These are phyloP conservation scores for Synanthedon vespiformis DNA, from an alignment of 2,888 invertebrate species.

Conservation along the genomic window DNA sequence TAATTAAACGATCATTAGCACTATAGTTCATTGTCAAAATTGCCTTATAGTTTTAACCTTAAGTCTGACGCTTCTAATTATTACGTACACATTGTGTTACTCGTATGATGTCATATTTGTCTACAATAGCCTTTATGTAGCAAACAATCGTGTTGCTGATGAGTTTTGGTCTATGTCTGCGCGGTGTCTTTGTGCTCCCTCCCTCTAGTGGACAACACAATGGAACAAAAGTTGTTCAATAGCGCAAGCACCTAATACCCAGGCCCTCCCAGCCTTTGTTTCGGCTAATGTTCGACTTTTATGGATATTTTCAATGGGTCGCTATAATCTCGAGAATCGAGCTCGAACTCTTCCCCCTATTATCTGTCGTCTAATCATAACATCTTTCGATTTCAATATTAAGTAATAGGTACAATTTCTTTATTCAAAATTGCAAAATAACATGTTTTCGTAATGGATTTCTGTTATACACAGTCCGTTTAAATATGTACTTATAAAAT, in stretches of 20 bases:
- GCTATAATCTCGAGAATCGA: constrained; percentile 63
- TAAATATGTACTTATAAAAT: too few species aligned
- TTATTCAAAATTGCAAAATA: too few species aligned
- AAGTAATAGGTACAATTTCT: too few species aligned
- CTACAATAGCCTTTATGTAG: constrained; percentile 68
- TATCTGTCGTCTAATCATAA: constrained; percentile 10
- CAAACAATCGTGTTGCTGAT: constrained; percentile 70
- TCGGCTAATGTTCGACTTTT: constrained; percentile 70
- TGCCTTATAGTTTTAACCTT: too few species aligned
- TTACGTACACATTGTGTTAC: constrained; percentile 62
- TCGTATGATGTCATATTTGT: constrained; percentile 59
- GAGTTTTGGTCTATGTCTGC: constrained; percentile 70
- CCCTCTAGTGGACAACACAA: constrained; percentile 67
- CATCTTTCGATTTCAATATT: too few species aligned
- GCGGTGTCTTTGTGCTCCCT: constrained; percentile 60
- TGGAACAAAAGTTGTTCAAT: constrained; percentile 69
- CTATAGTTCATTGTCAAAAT: too few species aligned
- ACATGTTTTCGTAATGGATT: too few species aligned
- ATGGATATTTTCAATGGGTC: constrained; percentile 70
- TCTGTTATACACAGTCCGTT: too few species aligned
- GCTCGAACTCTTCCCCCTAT: constrained; percentile 48
- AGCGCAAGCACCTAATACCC: constrained; percentile 68
- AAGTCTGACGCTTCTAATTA: constrained; percentile 40
- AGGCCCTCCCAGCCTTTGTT: constrained; percentile 64
- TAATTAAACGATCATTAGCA: too few species aligned